Base-by-base conservation (phyloP, 2,797 vertebrate species). In the Propithecus perrieri region DNA sequence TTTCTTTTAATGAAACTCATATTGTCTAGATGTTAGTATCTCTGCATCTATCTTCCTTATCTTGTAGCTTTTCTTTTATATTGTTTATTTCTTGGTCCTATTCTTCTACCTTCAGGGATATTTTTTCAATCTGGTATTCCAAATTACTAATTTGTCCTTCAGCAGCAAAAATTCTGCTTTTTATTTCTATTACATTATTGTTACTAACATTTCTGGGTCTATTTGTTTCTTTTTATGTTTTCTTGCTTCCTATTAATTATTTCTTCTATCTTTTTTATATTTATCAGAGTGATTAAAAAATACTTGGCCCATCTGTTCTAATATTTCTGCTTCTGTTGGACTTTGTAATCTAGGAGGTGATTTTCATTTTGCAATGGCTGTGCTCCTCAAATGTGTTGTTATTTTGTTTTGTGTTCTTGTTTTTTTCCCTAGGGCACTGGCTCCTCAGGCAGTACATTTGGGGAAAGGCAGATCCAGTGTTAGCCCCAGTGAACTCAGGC, bases 271-370 rank as follows among this genome's bases (percentile, higher is more conserved):
- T 91, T 84, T 95, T 75, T 50, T 18, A 63, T 50, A 91, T 83
- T 83, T 93, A 65, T 57, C 1, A 57, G 53, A 11, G 14, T 87
- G 41, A 87, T 84, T 72, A 65, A 92, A 92, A 91, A 86, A 80
- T 86, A 50, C 8, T 78, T 69, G n/a, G 30, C 17, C 5, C 30
- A 74, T 43, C 3, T 79, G 10, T 69, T 91, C 48, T 50, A 74
- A 57, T 92, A 75, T 61, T 78, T 87, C 72, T 88, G 35, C 69
- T 88, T 94, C 43, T 67, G 50, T 61, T 95, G 59, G 80, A 75
- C 80, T 91, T 30, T 55, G n/a, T 69, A 33, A 59, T 48, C 18
- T 9, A 80, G 22, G 43, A 85, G 41, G 22, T 72, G 71, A 48
- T 84, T 95, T 90, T 92, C 85, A 48, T 80, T 79, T 43, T 55